These are phyloP conservation scores for Smithornis capensis DNA, from an alignment of 2,113 vertebrate genomes.

Conservation along the genomic window DNA sequence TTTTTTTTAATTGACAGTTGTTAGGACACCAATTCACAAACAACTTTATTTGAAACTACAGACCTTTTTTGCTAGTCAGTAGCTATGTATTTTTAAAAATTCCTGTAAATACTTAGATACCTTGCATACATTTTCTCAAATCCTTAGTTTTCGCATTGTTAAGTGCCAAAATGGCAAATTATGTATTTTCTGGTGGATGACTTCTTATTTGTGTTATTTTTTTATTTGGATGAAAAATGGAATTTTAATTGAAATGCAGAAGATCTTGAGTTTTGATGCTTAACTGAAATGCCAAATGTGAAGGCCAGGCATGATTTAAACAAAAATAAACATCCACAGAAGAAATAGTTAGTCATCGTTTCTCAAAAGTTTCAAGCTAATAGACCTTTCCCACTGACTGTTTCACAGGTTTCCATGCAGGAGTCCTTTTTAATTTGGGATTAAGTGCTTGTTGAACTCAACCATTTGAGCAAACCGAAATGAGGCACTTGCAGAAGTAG, in stretches of 20 bases:
- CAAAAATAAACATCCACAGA: not conserved
- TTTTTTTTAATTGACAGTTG: not conserved
- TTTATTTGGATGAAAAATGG: not conserved
- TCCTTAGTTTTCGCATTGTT: not conserved
- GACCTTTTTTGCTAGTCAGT: not conserved
- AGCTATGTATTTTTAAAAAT: not conserved
- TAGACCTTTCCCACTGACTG: not conserved
- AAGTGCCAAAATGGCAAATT: not conserved
- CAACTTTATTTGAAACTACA: not conserved
- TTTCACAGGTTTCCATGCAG: not conserved
- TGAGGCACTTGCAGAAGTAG: not conserved
- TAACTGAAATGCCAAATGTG: not conserved
- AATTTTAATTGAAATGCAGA: constrained; percentile 4
- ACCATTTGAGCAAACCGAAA: not conserved
- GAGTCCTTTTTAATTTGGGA: constrained; percentile 27
- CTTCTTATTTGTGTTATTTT: not conserved
- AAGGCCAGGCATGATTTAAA: not conserved
- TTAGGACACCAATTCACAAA: not conserved
- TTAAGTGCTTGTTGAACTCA: not conserved
- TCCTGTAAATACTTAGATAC: not conserved
- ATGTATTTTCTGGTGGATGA: not conserved
- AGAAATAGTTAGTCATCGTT: not conserved
- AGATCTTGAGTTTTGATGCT: not conserved
- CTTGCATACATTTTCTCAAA: not conserved
- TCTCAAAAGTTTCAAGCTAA: not conserved